A percentile compares a stretch with the other conserved stretches of the same genome.
Conservation (phyloP, 2,113 vertebrate genomes). For the Bungarus multicinctus region DNA sequence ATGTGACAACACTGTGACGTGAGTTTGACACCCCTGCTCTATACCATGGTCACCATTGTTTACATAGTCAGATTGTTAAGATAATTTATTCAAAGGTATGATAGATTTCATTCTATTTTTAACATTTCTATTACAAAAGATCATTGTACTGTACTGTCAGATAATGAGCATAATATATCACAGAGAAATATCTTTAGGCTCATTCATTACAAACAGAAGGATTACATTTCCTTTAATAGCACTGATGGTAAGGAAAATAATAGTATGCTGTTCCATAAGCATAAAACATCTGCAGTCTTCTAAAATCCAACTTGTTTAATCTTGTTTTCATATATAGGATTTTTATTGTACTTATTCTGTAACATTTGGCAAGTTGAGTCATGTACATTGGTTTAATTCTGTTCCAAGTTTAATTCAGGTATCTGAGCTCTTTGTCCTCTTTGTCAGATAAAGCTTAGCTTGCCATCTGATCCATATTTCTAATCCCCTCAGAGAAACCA, state of each 20-base stretch:
- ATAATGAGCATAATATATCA: not conserved
- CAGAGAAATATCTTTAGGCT: constrained; percentile 7
- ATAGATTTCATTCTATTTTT: constrained; percentile 23
- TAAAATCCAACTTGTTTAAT: constrained; percentile 31
- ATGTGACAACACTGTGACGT: no score
- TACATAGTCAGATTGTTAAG: not conserved
- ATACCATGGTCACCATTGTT: not conserved
- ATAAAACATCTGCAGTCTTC: constrained; percentile 5
- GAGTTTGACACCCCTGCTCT: no score
- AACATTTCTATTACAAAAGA: not conserved
- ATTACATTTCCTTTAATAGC: constrained; percentile 36
- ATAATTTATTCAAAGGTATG: not conserved
- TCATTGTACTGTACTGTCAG: constrained; percentile 34
- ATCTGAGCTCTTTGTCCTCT: constrained; percentile 1
- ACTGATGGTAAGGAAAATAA: constrained; percentile 27
- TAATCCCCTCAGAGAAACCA: not conserved
- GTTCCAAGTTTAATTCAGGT: constrained; percentile 12
- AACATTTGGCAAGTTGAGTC: constrained; percentile 6
- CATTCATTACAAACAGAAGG: constrained; percentile 25
- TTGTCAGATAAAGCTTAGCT: not conserved
- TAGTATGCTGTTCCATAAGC: not conserved
- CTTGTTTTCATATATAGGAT: constrained; percentile 26
- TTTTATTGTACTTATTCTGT: constrained; percentile 15
- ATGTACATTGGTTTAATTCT: not conserved
- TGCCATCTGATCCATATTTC: constrained; percentile 3